Evolutionary conservation across 2,113 vertebrate genomes (phyloP), one percentile per base, ranked within the genome.

Genomic region (Marmota flaviventris): DNA sequence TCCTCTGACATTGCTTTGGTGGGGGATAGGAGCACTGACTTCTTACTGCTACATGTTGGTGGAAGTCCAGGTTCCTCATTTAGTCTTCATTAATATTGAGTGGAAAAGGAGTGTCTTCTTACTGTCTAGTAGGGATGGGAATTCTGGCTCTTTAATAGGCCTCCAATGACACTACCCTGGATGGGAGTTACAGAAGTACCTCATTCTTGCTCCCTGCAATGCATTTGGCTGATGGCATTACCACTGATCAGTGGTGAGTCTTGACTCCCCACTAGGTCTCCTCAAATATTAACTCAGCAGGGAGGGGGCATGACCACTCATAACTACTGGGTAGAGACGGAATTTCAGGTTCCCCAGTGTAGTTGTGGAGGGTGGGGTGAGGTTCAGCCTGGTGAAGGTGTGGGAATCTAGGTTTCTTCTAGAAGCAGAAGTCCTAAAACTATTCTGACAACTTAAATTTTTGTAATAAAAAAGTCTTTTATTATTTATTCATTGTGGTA

Each of bases 381-480:
- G 53, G 67, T 53, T 93, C 0, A 95, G 63, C 48, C 42, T 95
- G 25, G 58, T 63, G 63, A 92, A 91, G 61, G 48, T 53, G 9
- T 75, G 37, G 45, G 14, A 91, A n/a, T 84, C 29, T 72, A 13
- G 16, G 48, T 37, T 92, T 93, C 72, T 84, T 81, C n/a, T 39
- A 88, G 32, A 86, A 88, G 22, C 45, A 88, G 65, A 96, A 95
- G 76, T 93, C 56, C 24, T 39, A 3, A 93, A 92, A 86, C 4
- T 48, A 76, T 95, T 93, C 25, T 78, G 37, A 94, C 34, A 95
- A 82, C 39, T 81, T 2, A 94, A 85, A 53, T 67, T 88, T 97
- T 89, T 77, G 2, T 86, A 86, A 90, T 86, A 96, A 53, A 53
- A 93, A 90, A 94, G 61, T 89, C n/a, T 92, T 72, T 29, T 78